Evolutionary conservation across 2,888 invertebrate species (phyloP), one percentile per base, ranked within the genome.

Genomic region (Lasioglossum lativentre): DNA sequence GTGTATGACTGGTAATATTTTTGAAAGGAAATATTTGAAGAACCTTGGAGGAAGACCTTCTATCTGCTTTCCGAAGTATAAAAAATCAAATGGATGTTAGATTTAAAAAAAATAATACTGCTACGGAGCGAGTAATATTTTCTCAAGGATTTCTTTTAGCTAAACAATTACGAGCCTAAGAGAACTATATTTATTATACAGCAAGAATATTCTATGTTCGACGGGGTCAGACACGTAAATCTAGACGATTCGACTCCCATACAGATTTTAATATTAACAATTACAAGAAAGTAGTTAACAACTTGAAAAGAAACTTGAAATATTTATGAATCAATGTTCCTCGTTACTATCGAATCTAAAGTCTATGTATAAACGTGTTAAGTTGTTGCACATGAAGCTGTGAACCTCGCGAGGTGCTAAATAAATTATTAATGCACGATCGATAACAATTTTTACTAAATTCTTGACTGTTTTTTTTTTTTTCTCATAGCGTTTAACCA

Each of bases 171-270:
- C 19, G 52, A 52, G 70, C 52, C 77, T 78, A 71, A 71, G 23
- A 70, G 70, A 70, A 78, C 52, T 78, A 70, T 70, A 78, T 78
- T 78, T 78, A 78, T 78, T 47, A 70, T 70, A 78, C 52, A 56
- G n/a, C 40, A 47, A 71, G 40, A 63, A 30, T 27, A 34, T 52
- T 47, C 70, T 56, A 52, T 71, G 52, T 78, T 78, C 19, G 27
- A 56, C n/a, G 45, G 10, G 27, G 47, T 68, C 27, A 6, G n/a
- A n/a, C 23, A 52, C 47, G n/a, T 14, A 27, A 77, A 68, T 27
- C 68, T 47, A 23, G 23, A 47, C 12, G 6, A 47, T 76, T 66
- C 30, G 10, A 30, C 27, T 66, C 27, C 16, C 27, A 66, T 1
- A 34, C 30, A 42, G 19, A 45, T 66, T 66, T 66, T 19, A 52